These are phyloP conservation scores for Heliconius himera DNA, from an alignment of 1,140 invertebrate genomes.

Conservation along the genomic window DNA sequence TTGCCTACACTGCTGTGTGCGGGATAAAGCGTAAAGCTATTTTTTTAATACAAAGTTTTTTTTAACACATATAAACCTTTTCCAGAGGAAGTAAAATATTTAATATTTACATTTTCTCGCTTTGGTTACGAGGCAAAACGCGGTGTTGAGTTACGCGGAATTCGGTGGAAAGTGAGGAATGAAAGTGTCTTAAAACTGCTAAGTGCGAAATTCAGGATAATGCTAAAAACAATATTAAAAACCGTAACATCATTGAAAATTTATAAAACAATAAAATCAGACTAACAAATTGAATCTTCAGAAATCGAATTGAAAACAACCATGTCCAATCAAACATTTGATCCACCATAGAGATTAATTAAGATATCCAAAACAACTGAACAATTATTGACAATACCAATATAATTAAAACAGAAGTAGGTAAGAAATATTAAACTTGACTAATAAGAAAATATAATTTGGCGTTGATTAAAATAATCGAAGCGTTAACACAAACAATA, in stretches of 20 bases:
- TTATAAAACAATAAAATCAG: neutral
- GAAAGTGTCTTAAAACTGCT: too few relatives aligned
- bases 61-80: too few relatives aligned
- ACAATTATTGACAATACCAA: conserved; percentile 10
- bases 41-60: too few relatives aligned
- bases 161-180: too few relatives aligned
- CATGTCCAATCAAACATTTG: neutral
- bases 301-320: neutral
- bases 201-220: too few relatives aligned
- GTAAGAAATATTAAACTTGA: conserved; percentile 17
- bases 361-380: neutral
- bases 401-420: neutral
- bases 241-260: neutral
- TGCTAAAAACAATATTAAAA: too few relatives aligned
- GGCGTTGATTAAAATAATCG: conserved; percentile 37
- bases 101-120: too few relatives aligned
- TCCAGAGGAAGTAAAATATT: too few relatives aligned
- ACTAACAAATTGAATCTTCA: neutral
- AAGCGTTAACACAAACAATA: conserved; percentile 30
- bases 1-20: too few relatives aligned
- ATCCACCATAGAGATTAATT: conserved; percentile 13
- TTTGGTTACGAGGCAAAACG: too few relatives aligned
- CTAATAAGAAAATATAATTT: conserved; percentile 29
- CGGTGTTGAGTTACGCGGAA: too few relatives aligned
- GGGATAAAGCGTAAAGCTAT: too few relatives aligned